Evolutionary conservation across 2,797 vertebrate species (phyloP).

Genomic region (Ispidina lecontei): DNA sequence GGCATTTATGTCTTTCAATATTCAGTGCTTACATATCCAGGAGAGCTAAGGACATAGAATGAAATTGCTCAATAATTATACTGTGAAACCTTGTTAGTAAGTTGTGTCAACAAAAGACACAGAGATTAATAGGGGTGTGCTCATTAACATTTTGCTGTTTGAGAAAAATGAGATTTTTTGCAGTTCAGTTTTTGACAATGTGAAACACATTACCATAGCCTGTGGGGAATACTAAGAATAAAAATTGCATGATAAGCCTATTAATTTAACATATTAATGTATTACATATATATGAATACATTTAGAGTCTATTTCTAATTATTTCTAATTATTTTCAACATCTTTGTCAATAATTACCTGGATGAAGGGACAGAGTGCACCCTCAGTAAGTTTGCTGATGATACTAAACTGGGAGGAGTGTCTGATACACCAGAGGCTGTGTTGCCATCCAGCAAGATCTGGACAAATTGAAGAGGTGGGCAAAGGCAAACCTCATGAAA

Average conservation of each 20-base stretch:
- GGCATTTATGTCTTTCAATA: neutral
- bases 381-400: no score
- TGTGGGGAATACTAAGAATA: neutral
- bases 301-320: neutral
- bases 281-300: neutral
- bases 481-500: no score
- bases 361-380: no score
- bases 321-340: no score
- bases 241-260: neutral
- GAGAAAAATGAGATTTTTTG: neutral
- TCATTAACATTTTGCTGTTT: neutral
- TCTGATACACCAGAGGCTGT: no score
- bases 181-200: neutral
- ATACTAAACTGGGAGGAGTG: no score
- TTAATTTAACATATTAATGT: neutral
- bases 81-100: neutral
- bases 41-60: neutral
- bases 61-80: neutral
- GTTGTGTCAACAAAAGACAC: neutral
- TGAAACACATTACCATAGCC: neutral
- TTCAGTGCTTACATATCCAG: neutral
- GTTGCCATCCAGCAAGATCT: no score
- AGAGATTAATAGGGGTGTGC: neutral
- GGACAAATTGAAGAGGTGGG: no score
- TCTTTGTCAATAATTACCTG: no score